A percentile compares a stretch with the other conserved stretches of the same genome.
Conservation (phyloP, 2,888 invertebrate genomes). For the Cloeon dipterum region DNA sequence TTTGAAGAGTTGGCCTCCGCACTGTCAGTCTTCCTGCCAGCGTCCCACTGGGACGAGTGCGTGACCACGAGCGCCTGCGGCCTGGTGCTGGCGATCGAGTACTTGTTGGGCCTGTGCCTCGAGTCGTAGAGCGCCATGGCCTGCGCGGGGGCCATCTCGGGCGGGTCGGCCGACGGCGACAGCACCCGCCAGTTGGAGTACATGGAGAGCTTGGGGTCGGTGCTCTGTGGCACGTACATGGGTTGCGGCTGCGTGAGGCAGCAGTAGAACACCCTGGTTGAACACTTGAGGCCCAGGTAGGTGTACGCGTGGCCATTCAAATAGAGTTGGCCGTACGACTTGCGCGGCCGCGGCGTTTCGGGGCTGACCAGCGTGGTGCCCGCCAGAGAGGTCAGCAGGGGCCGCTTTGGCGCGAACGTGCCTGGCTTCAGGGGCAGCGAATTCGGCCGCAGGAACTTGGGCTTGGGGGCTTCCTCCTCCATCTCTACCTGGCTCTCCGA, state of each 20-base stretch:
- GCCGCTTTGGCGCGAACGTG: conserved; percentile 4
- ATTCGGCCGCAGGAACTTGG: conserved; percentile 52
- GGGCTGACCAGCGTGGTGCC: conserved; percentile 71
- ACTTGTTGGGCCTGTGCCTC: conserved; percentile 39
- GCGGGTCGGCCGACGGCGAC: conserved; percentile 17
- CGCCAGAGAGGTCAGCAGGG: conserved; percentile 34
- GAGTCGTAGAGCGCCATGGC: conserved; percentile 52
- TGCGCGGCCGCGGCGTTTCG: conserved; percentile 73
- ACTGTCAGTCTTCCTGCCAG: neutral
- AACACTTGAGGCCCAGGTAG: conserved; percentile 72
- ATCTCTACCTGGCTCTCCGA: conserved; percentile 10
- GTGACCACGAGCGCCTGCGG: conserved; percentile 26
- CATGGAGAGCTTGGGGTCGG: conserved; percentile 79
- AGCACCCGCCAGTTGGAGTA: conserved; percentile 83
- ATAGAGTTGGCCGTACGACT: conserved; percentile 71
- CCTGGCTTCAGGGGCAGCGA: conserved; percentile 56
- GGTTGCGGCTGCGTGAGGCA: conserved; percentile 69
- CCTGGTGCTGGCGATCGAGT: conserved; percentile 33
- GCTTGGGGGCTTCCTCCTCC: conserved; percentile 11
- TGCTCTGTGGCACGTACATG: conserved; percentile 51
- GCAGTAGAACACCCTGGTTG: conserved; percentile 77
- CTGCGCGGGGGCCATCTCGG: conserved; percentile 35
- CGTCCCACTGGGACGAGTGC: conserved; percentile 33
- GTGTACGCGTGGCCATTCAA: conserved; percentile 82
- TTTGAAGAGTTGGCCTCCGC: neutral